Base-by-base conservation (phyloP, 2,888 invertebrate genomes). In the Opisthograptis luteolata region DNA sequence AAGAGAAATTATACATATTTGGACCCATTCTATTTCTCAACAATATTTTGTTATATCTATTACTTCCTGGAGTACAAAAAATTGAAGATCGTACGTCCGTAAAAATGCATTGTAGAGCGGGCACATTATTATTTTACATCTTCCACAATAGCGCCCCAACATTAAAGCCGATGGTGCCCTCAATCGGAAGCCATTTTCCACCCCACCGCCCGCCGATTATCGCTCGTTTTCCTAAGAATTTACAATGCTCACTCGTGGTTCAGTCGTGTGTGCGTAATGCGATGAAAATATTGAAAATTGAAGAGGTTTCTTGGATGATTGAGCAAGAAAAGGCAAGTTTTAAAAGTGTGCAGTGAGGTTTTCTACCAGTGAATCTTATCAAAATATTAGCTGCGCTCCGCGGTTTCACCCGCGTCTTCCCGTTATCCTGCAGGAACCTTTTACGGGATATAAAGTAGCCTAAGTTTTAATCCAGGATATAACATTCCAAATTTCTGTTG, bases 261-360 rank as follows among this genome's bases (percentile, higher is more conserved):
- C 59, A 62, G 34, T 62, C 64, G 60, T 71, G 73, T 70, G 68
- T 71, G 49, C 63, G 22, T 64, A 70, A 71, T 65, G 31, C 52
- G 65, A 53, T 30, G 37, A 39, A 17, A 43, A 51, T 48, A 51
- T 45, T 2, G 27, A 45, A 39, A 37, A 43, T 42, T 32, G 19
- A 27, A 20, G 24, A 31, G 17, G 13, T 22, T 14, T 30, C 35
- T 31, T 19, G 25, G 22, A 17, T 34, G 25, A 34, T 15, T 39
- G 45, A 19, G 9, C 30, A 45, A 28, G 36, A 42, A 35, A 39
- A 10, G 5, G 10, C 1, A 28, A 28, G 9, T 8, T 24, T 24
- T 13, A 14, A 10, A 28, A 10, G 8, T 28, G 1, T n/a, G n/a
- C n/a, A n/a, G n/a, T n/a, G n/a, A 14, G 28, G 14, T 8, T 28